Conservation (phyloP, 2,888 invertebrate genomes). For the Pristionchus fissidentatus region DNA sequence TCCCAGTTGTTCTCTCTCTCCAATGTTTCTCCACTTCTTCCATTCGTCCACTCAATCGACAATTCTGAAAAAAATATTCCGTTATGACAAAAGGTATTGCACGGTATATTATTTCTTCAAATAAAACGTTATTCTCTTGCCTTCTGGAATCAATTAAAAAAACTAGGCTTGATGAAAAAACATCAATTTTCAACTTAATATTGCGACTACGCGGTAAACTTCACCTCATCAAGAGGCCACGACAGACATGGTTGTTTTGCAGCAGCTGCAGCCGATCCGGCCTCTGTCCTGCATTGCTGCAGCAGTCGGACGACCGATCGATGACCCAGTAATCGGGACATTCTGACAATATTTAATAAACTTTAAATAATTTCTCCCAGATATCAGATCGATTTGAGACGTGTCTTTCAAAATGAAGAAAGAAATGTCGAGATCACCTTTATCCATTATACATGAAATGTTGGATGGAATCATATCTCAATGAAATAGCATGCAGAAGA, state of each 20-base stretch:
- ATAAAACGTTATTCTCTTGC: no score
- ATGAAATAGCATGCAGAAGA: no score
- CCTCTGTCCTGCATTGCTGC: not conserved
- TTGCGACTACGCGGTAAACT: not conserved
- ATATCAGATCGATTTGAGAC: not conserved
- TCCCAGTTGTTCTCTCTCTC: not conserved
- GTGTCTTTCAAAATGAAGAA: not conserved
- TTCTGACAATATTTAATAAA: not conserved
- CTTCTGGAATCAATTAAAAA: no score
- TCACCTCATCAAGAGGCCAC: constrained; percentile 37
- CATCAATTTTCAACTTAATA: not conserved
- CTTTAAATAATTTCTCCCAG: not conserved
- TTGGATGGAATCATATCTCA: no score
- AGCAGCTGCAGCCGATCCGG: not conserved
- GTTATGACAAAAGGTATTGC: no score
- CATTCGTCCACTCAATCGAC: constrained; percentile 38
- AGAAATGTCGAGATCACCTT: no score
- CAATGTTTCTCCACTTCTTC: constrained; percentile 48
- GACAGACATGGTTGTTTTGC: not conserved
- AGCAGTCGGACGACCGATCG: constrained; percentile 15
- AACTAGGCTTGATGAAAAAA: not conserved
- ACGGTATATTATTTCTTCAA: no score
- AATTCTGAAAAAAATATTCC: constrained; percentile 6
- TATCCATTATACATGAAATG: no score
- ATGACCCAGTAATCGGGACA: not conserved